A percentile compares a stretch with the other conserved stretches of the same genome.
These are phyloP conservation scores for Drosophila formosana DNA, from an alignment of 2,888 invertebrate genomes.

Conservation along the genomic window DNA sequence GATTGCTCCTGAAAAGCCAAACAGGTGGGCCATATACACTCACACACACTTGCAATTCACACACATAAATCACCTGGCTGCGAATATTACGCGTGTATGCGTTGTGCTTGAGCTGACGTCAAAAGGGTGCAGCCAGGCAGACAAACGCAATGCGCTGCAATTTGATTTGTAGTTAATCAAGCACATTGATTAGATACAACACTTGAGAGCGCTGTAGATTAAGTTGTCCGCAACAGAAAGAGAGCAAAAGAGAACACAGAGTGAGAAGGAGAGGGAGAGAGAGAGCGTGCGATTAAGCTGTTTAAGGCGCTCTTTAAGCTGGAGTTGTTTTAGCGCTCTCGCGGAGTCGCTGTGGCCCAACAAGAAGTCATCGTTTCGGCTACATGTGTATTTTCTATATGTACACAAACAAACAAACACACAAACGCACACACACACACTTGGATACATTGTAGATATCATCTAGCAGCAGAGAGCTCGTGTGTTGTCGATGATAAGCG, in stretches of 20 bases:
- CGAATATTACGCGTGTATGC: conserved; percentile 30
- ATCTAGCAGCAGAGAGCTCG: conserved; percentile 36
- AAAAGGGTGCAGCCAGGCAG: conserved; percentile 22
- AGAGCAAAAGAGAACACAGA: not conserved
- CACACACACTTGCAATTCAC: conserved; percentile 21
- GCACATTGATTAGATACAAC: conserved; percentile 13
- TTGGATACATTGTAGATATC: conserved; percentile 42
- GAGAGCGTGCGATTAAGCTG: not conserved
- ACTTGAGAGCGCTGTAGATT: conserved; percentile 6
- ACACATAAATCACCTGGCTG: conserved; percentile 40
- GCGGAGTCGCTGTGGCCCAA: conserved; percentile 8
- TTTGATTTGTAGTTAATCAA: not conserved
- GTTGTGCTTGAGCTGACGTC: conserved; percentile 36
- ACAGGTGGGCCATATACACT: conserved; percentile 60
- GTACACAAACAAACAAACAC: conserved; percentile 34
- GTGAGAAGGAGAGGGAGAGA: not conserved
- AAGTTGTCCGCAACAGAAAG: not conserved
- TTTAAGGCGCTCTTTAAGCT: not conserved
- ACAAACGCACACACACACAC: not conserved
- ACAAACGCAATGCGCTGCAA: conserved; percentile 26
- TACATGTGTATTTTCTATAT: conserved; percentile 42
- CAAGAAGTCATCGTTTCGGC: conserved; percentile 13
- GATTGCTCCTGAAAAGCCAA: conserved; percentile 73
- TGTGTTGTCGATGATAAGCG: conserved; percentile 75
- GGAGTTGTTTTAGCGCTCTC: conserved; percentile 11